Percentiles rank a stretch among this genome's conserved stretches.
phyloP scores from a whole-genome alignment of 1,140 invertebrate genomes.

The Drosophila lacteicornis region DNA sequence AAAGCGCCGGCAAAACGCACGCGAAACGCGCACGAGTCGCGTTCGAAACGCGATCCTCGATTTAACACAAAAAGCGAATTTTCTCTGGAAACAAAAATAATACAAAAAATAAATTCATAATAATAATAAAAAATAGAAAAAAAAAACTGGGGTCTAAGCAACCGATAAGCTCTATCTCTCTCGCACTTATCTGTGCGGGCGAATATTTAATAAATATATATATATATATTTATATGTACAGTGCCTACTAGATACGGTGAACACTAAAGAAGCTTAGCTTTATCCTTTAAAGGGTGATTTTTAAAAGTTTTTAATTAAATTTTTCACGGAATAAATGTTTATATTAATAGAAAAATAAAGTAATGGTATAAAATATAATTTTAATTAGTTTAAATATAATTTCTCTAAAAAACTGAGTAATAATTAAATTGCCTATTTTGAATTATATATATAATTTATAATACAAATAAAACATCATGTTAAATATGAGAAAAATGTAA shows the following conservation, averaged over 20 bases:
- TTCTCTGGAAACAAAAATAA: neutral
- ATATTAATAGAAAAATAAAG: neutral
- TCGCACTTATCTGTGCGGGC: conserved; percentile 7
- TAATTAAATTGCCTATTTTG: too few species aligned
- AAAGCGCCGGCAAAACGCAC: conserved; percentile 11
- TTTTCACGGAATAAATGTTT: neutral
- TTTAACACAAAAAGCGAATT: neutral
- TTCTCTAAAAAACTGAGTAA: too few species aligned
- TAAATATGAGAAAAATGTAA: too few species aligned
- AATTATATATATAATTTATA: too few species aligned
- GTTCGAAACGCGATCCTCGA: conserved; percentile 24
- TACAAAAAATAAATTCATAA: neutral
- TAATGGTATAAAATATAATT: too few species aligned
- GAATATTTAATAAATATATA: conserved; percentile 17
- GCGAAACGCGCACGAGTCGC: conserved; percentile 22
- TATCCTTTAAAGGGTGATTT: too few species aligned
- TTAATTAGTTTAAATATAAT: too few species aligned
- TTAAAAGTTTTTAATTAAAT: too few species aligned
- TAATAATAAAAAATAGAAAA: conserved; percentile 1
- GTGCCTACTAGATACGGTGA: neutral
- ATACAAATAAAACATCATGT: too few species aligned
- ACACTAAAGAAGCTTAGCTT: neutral
- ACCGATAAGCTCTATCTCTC: conserved; percentile 20
- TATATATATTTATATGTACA: neutral
- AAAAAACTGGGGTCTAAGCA: conserved; percentile 15